Conservation (phyloP, 2,113 vertebrate species). For the Campylomormyrus numenius region DNA sequence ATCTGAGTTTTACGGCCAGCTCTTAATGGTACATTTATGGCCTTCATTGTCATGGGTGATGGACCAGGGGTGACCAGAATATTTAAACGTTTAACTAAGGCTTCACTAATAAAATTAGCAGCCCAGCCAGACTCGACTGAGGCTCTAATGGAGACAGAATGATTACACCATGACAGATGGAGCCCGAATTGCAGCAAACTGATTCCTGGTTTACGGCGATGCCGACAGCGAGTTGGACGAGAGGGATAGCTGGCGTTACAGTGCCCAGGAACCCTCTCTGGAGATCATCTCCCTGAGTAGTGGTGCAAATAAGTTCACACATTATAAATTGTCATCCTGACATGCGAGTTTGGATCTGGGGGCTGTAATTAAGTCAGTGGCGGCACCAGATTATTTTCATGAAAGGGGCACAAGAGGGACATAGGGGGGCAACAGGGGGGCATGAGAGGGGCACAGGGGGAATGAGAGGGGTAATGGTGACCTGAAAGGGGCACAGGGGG, state of each 20-base stretch:
- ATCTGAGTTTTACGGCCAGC: neutral
- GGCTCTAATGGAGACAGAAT: neutral
- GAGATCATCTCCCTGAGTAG: neutral
- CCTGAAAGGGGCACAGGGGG: too few relatives aligned
- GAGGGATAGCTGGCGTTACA: neutral
- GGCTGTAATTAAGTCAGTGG: neutral
- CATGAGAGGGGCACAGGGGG: neutral
- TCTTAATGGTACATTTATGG: neutral
- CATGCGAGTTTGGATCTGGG: neutral
- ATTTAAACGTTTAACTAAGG: neutral
- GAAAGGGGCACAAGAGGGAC: neutral
- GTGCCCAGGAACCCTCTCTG: neutral
- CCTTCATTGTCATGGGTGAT: neutral
- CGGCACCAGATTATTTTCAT: neutral
- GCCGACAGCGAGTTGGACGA: neutral
- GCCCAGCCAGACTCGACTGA: neutral
- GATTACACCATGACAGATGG: neutral
- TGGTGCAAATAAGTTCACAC: neutral
- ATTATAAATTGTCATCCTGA: neutral
- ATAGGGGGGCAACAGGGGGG: neutral
- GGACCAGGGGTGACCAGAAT: neutral
- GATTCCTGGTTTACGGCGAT: neutral
- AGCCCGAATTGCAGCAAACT: neutral
- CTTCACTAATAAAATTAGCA: neutral
- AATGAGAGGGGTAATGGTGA: too few relatives aligned